These are phyloP conservation scores for Agrilus mali DNA, from an alignment of 2,888 invertebrate genomes.

Conservation along the genomic window DNA sequence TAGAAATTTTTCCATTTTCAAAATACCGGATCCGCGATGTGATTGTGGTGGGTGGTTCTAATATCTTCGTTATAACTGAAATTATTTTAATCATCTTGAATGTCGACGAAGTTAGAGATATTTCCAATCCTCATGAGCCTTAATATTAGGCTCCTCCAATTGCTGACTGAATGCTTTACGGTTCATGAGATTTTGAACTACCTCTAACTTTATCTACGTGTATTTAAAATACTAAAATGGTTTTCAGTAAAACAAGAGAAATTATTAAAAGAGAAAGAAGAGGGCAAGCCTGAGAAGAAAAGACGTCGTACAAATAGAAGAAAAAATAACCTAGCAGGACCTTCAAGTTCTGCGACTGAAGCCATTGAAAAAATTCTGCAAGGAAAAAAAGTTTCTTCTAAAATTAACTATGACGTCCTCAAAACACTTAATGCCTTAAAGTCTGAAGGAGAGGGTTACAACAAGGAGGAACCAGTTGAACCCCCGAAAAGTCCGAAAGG, in stretches of 20 bases:
- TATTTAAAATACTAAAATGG: too few species aligned
- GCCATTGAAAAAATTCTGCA: constrained; percentile 94
- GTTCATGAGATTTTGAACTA: too few species aligned
- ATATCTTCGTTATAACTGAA: too few species aligned
- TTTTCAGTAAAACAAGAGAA: constrained; percentile 67
- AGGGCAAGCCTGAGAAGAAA: constrained; percentile 76
- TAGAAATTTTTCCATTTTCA: too few species aligned
- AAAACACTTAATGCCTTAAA: constrained; percentile 52
- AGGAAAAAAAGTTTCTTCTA: constrained; percentile 89
- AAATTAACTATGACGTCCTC: constrained; percentile 96
- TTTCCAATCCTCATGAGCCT: too few species aligned
- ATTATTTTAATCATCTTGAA: too few species aligned
- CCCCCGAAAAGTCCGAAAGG: neutral
- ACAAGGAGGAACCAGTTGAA: constrained; percentile 15
- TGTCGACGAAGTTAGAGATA: too few species aligned
- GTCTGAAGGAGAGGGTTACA: constrained; percentile 25
- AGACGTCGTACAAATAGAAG: constrained; percentile 52
- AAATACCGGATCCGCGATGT: too few species aligned
- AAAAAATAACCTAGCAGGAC: constrained; percentile 43
- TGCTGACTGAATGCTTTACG: too few species aligned
- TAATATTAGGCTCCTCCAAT: too few species aligned
- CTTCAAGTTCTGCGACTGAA: constrained; percentile 64
- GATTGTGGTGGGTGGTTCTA: too few species aligned
- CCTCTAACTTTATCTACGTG: too few species aligned
- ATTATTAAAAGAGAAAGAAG: constrained; percentile 67